Base-by-base conservation (phyloP, 2,113 vertebrate species). In the Aegithalos caudatus region DNA sequence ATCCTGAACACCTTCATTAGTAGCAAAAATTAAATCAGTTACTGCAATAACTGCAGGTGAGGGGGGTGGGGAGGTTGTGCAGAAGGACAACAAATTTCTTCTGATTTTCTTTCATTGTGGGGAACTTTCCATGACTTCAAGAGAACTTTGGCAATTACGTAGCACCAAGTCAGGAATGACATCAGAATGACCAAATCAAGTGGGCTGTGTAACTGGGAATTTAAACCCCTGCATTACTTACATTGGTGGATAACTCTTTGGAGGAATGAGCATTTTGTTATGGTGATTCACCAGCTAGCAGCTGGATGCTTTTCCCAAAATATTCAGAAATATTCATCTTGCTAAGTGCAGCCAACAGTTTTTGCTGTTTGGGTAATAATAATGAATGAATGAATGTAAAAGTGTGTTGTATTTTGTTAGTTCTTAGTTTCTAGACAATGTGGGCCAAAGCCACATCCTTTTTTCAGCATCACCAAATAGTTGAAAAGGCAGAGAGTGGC, bases 201-300 rank as follows among this genome's bases (percentile, higher is more conserved):
- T 15, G 37, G 72, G 25, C 54, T 78, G 40, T 58, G 66, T 73
- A 33, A 50, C 16, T 54, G 47, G 45, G 71, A 86, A 44, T 67
- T 42, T 19, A 81, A 65, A 71, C 28, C 17, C 48, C 44, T 7
- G 0, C 56, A 11, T 56, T n/a, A n/a, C 54, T 74, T 64, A 80
- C 29, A 19, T 4, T 60, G 71, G 76, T 71, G 67, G 81, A 27
- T 45, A 82, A 65, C 33, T 72, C 84, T 40, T 83, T 5, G 45
- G 81, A 88, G 89, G 70, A 50, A 51, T 74, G 77, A 90, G 65
- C 35, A 71, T 86, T 74, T 86, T 92, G 64, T 77, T 85, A 12
- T 57, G 61, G 53, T 96, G 91, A 96, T 69, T 95, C 91, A 95
- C 57, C 77, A 95, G 69, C 78, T 65, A 78, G 73, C 84, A 95